These are phyloP conservation scores for Drosophila chauvacae DNA, from an alignment of 1,140 invertebrate species.

Conservation along the genomic window DNA sequence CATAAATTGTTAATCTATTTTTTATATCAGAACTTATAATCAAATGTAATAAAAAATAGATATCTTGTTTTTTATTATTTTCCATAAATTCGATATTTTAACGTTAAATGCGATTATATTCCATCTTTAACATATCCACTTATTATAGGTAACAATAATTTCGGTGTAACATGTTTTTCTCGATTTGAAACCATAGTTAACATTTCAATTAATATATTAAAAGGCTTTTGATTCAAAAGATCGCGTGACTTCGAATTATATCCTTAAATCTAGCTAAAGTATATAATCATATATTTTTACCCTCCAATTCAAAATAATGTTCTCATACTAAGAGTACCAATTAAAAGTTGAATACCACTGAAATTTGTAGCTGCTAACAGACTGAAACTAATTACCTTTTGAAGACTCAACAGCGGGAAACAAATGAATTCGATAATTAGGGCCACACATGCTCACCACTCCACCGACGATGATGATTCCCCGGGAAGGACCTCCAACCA, in stretches of 20 bases:
- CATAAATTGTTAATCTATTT: no score
- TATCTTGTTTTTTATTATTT: no score
- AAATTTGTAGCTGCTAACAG: background rate
- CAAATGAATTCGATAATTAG: constrained; percentile 28
- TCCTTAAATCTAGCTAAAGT: background rate
- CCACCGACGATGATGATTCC: constrained; percentile 5
- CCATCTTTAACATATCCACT: no score
- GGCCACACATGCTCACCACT: constrained; percentile 11
- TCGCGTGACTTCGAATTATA: background rate
- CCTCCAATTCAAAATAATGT: background rate
- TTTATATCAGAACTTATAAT: no score
- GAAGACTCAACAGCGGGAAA: constrained; percentile 9
- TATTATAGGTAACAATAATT: no score
- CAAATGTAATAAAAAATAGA: no score
- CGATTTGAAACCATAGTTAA: no score
- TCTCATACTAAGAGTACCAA: background rate
- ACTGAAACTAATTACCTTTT: constrained; percentile 16
- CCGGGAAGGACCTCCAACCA: constrained; percentile 6
- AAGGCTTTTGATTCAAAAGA: background rate
- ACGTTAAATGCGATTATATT: no score
- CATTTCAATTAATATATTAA: background rate
- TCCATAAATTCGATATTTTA: no score
- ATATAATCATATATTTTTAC: background rate
- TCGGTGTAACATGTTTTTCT: no score
- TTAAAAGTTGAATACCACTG: constrained; percentile 4